Conservation (phyloP, 1,140 invertebrate species). For the Uloborus diversus region DNA sequence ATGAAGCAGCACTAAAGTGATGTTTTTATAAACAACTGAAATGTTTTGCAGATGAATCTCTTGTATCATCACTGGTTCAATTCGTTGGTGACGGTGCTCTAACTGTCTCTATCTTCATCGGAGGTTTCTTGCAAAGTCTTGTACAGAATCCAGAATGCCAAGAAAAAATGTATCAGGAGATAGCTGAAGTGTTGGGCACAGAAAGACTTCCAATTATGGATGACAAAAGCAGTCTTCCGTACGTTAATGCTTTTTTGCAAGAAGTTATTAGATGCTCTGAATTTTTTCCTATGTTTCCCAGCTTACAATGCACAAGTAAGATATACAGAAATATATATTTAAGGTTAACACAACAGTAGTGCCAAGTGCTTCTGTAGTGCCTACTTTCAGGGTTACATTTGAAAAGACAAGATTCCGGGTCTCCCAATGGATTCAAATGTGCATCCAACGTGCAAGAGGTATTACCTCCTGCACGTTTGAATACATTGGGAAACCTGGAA, state of each 20-base stretch:
- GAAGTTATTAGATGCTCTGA: not conserved
- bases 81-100: not conserved
- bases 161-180: conserved; percentile 73
- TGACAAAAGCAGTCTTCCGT: not conserved
- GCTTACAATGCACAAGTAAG: not conserved
- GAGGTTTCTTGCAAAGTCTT: not conserved
- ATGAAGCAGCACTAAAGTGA: not conserved
- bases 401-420: too few species aligned
- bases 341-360: too few species aligned
- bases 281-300: not conserved
- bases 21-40: not conserved
- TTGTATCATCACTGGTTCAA: not conserved
- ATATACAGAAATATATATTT: too few species aligned
- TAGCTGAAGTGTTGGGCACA: conserved; percentile 70
- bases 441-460: too few species aligned
- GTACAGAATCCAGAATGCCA: conserved; percentile 72
- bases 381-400: too few species aligned
- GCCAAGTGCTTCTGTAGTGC: too few species aligned
- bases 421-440: too few species aligned
- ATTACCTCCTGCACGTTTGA: too few species aligned
- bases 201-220: not conserved
- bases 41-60: not conserved
- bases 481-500: too few species aligned
- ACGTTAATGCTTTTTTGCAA: not conserved
- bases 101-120: not conserved